Evolutionary conservation across 1,140 invertebrate species (phyloP).

Genomic region (Anastrepha ludens): DNA sequence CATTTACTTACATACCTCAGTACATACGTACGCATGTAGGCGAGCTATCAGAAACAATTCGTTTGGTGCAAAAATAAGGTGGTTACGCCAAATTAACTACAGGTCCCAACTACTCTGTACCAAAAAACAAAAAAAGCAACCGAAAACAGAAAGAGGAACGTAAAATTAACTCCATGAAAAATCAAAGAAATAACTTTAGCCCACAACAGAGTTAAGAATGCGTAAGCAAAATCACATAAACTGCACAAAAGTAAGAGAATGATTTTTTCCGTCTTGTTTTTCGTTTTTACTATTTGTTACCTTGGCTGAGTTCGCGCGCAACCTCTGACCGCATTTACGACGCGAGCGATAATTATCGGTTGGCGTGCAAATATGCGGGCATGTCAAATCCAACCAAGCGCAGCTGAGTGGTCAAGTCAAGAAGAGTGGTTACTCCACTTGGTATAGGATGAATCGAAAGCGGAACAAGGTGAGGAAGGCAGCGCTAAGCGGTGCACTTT

Average conservation of each 20-base stretch:
- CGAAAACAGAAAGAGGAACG: background rate
- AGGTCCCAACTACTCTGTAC: slow-evolving; percentile 27
- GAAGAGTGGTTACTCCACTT: slow-evolving; percentile 11
- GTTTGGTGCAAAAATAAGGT: slow-evolving; percentile 55
- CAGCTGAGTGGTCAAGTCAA: slow-evolving; percentile 5
- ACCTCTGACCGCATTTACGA: slow-evolving; percentile 59
- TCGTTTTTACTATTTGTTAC: background rate
- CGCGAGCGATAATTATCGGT: slow-evolving; percentile 58
- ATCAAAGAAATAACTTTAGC: slow-evolving; percentile 39
- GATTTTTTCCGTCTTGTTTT: slow-evolving; percentile 1
- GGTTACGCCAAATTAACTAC: slow-evolving; percentile 58
- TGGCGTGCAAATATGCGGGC: slow-evolving; percentile 59
- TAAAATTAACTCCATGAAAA: slow-evolving; percentile 46
- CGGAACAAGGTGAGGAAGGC: background rate
- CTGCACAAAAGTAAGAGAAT: slow-evolving; percentile 13
- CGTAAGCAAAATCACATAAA: slow-evolving; percentile 32
- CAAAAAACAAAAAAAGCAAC: slow-evolving; percentile 11
- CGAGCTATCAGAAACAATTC: background rate
- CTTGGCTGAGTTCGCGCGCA: slow-evolving; percentile 48
- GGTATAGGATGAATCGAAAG: background rate
- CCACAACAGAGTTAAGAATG: slow-evolving; percentile 1
- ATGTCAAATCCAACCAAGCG: slow-evolving; percentile 50
- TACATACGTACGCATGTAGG: background rate
- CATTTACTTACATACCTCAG: background rate
- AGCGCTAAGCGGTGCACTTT: background rate